These are phyloP conservation scores for Alces alces DNA, from an alignment of 2,113 vertebrate species.

Conservation along the genomic window DNA sequence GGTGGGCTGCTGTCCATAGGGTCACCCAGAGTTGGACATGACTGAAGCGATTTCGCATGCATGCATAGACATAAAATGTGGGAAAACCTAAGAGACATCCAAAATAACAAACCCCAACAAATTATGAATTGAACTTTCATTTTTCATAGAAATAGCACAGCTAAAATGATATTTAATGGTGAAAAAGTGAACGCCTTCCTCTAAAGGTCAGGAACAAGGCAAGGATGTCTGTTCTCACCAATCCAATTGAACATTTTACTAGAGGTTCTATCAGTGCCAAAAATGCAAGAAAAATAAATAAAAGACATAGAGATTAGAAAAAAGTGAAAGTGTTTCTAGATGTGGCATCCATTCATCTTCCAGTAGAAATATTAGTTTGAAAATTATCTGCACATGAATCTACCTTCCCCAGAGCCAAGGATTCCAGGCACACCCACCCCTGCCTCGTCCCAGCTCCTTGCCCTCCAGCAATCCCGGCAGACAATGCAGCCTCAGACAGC, in stretches of 20 bases:
- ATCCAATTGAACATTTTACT: neutral
- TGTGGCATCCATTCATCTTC: too few relatives aligned
- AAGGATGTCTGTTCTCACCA: neutral
- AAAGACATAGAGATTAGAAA: neutral
- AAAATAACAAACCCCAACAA: neutral
- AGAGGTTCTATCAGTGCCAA: neutral
- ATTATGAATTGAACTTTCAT: neutral
- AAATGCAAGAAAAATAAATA: neutral
- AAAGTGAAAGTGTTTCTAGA: neutral
- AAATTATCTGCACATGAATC: neutral
- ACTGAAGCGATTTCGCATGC: neutral
- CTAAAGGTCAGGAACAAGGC: neutral
- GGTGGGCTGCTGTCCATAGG: neutral
- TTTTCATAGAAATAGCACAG: neutral
- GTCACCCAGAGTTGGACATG: rapidly evolving
- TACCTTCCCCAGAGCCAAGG: neutral
- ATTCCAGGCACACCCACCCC: neutral
- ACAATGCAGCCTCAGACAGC: neutral
- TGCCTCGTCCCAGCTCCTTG: neutral
- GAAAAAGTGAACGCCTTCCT: neutral
- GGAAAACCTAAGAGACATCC: neutral
- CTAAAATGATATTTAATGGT: neutral
- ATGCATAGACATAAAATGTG: neutral
- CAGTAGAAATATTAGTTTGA: neutral
- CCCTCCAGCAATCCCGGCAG: neutral